These are phyloP conservation scores for Argynnis bischoffii DNA, from an alignment of 2,888 invertebrate genomes.

Conservation along the genomic window DNA sequence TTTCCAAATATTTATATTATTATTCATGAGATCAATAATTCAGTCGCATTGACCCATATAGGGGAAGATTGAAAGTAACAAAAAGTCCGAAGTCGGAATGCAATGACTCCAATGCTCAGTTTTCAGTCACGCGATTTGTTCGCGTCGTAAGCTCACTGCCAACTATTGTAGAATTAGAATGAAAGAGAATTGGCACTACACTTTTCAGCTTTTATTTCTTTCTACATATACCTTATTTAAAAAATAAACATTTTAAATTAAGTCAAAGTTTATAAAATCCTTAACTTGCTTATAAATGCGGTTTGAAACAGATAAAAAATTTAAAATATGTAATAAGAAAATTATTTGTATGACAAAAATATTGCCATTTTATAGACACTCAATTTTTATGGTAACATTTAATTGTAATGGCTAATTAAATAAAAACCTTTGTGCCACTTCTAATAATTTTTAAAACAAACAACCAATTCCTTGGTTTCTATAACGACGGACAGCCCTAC, in stretches of 20 bases:
- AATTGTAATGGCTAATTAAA: background rate
- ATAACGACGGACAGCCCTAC: conserved; percentile 81
- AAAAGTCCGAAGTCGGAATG: conserved; percentile 57
- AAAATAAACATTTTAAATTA: no score
- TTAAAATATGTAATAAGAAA: no score
- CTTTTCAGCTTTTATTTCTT: background rate
- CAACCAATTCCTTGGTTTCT: conserved; percentile 81
- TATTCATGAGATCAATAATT: conserved; percentile 50
- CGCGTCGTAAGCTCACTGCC: conserved; percentile 74
- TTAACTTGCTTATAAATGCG: no score
- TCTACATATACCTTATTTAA: background rate
- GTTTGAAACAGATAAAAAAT: no score
- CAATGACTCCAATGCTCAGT: conserved; percentile 74
- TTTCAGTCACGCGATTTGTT: conserved; percentile 72
- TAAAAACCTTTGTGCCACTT: conserved; percentile 52
- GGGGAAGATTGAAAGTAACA: conserved; percentile 53
- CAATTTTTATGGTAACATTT: no score
- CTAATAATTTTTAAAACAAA: conserved; percentile 60
- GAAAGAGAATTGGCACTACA: conserved; percentile 49
- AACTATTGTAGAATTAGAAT: conserved; percentile 48
- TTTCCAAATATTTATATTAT: conserved; percentile 18
- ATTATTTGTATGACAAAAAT: no score
- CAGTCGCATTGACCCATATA: conserved; percentile 68
- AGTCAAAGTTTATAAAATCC: no score
- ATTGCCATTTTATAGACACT: no score